phyloP scores from a whole-genome alignment of 2,797 vertebrate genomes.

The Octomys mimax region DNA sequence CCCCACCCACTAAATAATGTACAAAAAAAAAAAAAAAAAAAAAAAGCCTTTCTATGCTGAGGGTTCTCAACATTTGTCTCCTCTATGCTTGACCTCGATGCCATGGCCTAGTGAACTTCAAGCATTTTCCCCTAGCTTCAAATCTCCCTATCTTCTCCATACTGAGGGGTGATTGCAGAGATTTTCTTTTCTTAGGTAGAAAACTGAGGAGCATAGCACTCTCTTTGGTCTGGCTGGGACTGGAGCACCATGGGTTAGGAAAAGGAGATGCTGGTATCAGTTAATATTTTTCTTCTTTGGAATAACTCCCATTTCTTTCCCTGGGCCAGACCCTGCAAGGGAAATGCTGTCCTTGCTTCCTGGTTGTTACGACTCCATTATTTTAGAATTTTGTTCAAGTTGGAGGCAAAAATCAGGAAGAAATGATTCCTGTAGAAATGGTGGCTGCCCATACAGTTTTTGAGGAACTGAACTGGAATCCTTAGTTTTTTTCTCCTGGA shows the following conservation, averaged over 20 bases:
- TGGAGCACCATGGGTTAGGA: background rate
- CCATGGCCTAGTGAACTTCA: background rate
- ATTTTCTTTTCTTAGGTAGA: background rate
- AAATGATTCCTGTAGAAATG: background rate
- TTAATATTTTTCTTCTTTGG: slow-evolving; percentile 18
- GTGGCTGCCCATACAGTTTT: background rate
- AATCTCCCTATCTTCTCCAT: background rate
- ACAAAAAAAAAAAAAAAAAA: background rate
- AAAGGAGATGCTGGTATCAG: background rate
- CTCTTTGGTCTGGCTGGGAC: background rate
- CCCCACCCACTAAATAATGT: background rate
- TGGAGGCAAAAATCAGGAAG: slow-evolving; percentile 10
- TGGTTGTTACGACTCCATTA: background rate
- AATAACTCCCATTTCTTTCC: background rate
- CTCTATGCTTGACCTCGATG: background rate
- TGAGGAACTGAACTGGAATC: background rate
- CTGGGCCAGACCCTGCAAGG: background rate
- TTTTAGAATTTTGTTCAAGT: slow-evolving; percentile 11
- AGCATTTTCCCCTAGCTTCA: background rate
- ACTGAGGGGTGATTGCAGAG: background rate
- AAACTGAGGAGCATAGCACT: background rate
- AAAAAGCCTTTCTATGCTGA: background rate
- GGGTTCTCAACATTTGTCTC: background rate
- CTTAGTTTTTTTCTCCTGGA: background rate
- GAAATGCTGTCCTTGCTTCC: background rate